Conservation (phyloP, 2,797 vertebrate genomes). For the Percopsis omiscomaycus region DNA sequence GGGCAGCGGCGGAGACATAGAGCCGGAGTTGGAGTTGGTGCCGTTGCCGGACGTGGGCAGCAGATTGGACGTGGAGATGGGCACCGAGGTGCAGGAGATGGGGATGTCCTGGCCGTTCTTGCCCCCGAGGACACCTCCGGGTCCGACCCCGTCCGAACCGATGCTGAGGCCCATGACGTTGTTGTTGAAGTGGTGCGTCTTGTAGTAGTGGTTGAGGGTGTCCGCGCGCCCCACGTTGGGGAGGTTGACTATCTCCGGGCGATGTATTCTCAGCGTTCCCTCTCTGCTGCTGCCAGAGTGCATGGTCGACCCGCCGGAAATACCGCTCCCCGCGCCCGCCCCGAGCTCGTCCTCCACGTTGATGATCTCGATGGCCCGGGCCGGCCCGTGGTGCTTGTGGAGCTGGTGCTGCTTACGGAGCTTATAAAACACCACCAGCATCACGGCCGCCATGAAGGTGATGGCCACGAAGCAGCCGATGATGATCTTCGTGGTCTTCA, state of each 20-base stretch:
- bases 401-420: conserved; percentile 93
- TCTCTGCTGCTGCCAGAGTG: conserved; percentile 70
- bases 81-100: conserved; percentile 77
- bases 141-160: conserved; percentile 64
- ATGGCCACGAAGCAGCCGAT: conserved; percentile 97
- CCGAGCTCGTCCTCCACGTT: conserved; percentile 95
- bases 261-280: conserved; percentile 76
- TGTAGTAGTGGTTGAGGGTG: conserved; percentile 92
- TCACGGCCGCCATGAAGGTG: conserved; percentile 95
- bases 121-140: conserved; percentile 67
- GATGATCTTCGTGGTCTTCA: conserved; percentile 97
- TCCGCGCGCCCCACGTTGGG: conserved; percentile 87
- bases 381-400: conserved; percentile 92
- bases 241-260: conserved; percentile 84
- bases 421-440: conserved; percentile 95
- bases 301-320: conserved; percentile 78
- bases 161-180: conserved; percentile 80
- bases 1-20: conserved; percentile 77
- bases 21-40: conserved; percentile 67
- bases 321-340: conserved; percentile 73
- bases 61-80: conserved; percentile 74
- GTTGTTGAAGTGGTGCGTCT: conserved; percentile 89
- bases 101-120: conserved; percentile 77
- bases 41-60: conserved; percentile 72
- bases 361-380: conserved; percentile 92